phyloP scores from a whole-genome alignment of 2,113 vertebrate genomes.

The Monopterus albus region DNA sequence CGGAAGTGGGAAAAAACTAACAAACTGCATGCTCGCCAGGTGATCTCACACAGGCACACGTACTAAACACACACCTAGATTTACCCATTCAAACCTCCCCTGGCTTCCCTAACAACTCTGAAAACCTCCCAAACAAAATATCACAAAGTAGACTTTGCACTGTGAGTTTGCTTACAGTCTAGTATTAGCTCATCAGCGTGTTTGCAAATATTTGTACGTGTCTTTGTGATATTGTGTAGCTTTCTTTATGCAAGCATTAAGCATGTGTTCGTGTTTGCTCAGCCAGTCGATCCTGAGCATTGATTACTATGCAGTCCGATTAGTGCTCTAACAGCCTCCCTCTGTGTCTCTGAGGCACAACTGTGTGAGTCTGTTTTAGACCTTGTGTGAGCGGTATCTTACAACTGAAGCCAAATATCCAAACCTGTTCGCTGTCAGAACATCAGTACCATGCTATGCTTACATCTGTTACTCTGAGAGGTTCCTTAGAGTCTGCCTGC shows the following conservation, averaged over 20 bases:
- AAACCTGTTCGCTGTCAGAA: conserved; percentile 76
- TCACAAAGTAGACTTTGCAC: conserved; percentile 21
- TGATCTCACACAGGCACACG: conserved; percentile 50
- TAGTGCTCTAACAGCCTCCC: conserved; percentile 56
- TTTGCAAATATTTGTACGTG: conserved; percentile 70
- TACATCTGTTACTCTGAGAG: conserved; percentile 77
- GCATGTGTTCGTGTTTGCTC: conserved; percentile 74
- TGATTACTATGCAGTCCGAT: conserved; percentile 74
- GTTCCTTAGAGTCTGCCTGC: conserved; percentile 69
- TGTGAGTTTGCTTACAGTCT: conserved; percentile 30
- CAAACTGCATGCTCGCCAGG: conserved; percentile 47
- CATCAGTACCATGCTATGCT: conserved; percentile 74
- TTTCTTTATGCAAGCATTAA: conserved; percentile 49
- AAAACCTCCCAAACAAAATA: conserved; percentile 29
- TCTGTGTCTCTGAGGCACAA: conserved; percentile 40
- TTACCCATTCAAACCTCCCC: background rate
- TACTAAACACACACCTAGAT: conserved; percentile 11
- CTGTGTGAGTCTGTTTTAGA: conserved; percentile 45
- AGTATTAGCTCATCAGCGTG: conserved; percentile 60
- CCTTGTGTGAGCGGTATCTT: conserved; percentile 50
- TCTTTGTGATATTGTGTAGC: conserved; percentile 48
- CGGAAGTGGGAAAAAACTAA: conserved; percentile 61
- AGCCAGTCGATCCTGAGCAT: conserved; percentile 70
- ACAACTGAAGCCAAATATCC: conserved; percentile 71
- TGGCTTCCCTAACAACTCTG: conserved; percentile 2